phyloP scores from a whole-genome alignment of 2,888 invertebrate genomes.

The Thereva nobilitata region DNA sequence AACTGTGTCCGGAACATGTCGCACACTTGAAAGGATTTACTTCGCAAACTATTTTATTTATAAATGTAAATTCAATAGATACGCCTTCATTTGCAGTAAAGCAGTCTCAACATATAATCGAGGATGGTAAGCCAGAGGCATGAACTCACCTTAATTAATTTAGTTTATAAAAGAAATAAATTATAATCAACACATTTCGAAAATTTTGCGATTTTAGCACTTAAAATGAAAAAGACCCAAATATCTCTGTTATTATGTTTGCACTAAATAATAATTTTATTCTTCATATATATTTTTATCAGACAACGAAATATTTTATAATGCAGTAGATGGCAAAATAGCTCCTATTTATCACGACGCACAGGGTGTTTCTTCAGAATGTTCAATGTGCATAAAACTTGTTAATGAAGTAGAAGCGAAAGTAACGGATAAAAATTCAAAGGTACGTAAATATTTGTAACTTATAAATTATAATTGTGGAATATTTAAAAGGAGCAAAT shows the following conservation, averaged over 20 bases:
- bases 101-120: constrained; percentile 73
- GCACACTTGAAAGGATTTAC: constrained; percentile 63
- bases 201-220: constrained; percentile 48
- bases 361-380: constrained; percentile 47
- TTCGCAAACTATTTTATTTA: constrained; percentile 47
- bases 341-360: constrained; percentile 47
- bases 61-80: constrained; percentile 51
- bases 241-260: constrained; percentile 38
- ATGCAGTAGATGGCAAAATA: constrained; percentile 63
- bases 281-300: constrained; percentile 56
- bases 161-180: neutral
- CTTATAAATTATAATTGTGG: neutral
- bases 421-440: constrained; percentile 51
- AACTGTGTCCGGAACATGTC: constrained; percentile 66
- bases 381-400: constrained; percentile 53
- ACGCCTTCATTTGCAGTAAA: constrained; percentile 79
- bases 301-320: constrained; percentile 71
- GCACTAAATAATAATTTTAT: constrained; percentile 42
- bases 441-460: constrained; percentile 42
- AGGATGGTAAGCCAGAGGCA: constrained; percentile 77
- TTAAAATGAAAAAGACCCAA: constrained; percentile 41
- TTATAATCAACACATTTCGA: constrained; percentile 59
- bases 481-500: constrained; percentile 48
- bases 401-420: constrained; percentile 52
- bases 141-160: constrained; percentile 41